Evolutionary conservation across 2,113 vertebrate species (phyloP).

Genomic region (Hassar affinis): DNA sequence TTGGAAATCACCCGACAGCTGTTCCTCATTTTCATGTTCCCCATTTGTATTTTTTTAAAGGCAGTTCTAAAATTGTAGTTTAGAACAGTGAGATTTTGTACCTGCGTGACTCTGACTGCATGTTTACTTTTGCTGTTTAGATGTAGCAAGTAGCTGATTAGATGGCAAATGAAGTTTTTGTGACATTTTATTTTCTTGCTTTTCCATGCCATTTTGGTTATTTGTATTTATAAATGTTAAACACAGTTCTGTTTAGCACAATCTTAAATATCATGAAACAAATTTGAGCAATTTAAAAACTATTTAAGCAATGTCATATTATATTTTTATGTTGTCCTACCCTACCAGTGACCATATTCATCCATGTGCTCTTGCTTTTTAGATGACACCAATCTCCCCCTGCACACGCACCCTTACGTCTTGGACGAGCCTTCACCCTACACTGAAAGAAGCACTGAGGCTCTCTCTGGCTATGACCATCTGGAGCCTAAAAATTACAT

Average conservation of each 20-base stretch:
- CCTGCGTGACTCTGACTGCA: too few relatives aligned
- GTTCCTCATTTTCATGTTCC: conserved; percentile 22
- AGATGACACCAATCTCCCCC: conserved; percentile 86
- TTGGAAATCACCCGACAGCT: neutral
- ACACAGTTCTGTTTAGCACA: neutral
- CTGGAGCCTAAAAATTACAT: conserved; percentile 82
- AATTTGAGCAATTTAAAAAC: too few relatives aligned
- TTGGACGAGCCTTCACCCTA: conserved; percentile 80
- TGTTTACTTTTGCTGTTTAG: neutral
- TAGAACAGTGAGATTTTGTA: neutral
- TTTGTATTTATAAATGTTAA: neutral
- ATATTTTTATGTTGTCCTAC: neutral
- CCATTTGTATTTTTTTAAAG: neutral
- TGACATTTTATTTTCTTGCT: neutral
- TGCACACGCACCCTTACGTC: conserved; percentile 83
- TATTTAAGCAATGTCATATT: neutral
- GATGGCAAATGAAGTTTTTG: neutral
- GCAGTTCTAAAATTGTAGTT: neutral
- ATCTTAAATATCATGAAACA: neutral
- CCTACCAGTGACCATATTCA: neutral
- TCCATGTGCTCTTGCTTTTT: conserved; percentile 40
- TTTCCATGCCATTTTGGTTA: neutral
- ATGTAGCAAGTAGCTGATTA: neutral
- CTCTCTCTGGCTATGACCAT: conserved; percentile 81
- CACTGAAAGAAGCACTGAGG: conserved; percentile 72